These are phyloP conservation scores for Dusona sp. DNA, from an alignment of 2,888 invertebrate genomes.

Conservation along the genomic window DNA sequence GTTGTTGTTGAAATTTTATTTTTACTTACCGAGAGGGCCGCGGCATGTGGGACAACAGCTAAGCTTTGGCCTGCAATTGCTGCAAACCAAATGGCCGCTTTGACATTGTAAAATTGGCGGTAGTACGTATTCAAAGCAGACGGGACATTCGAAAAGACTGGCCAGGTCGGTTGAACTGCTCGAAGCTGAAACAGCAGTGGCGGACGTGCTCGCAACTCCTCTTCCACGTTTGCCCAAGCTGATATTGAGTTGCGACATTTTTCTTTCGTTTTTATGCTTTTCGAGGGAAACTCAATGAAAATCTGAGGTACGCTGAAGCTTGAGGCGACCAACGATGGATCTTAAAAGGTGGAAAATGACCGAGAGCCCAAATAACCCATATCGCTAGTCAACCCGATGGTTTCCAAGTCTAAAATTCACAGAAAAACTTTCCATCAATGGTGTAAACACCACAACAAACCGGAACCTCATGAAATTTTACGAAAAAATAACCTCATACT, in stretches of 20 bases:
- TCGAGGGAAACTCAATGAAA: background rate
- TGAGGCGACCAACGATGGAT: background rate
- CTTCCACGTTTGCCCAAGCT: constrained; percentile 83
- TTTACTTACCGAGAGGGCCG: constrained; percentile 91
- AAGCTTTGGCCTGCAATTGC: constrained; percentile 98
- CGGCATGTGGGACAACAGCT: constrained; percentile 99
- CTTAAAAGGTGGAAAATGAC: background rate
- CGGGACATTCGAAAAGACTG: constrained; percentile 97
- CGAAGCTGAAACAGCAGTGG: constrained; percentile 87
- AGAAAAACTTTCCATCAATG: background rate
- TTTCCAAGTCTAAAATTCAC: background rate
- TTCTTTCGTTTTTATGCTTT: background rate
- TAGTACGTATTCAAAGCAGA: constrained; percentile 99
- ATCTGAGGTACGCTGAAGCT: background rate
- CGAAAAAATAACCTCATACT: background rate
- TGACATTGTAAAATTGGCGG: constrained; percentile 99
- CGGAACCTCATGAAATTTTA: background rate
- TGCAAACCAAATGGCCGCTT: constrained; percentile 99
- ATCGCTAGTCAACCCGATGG: constrained; percentile 7
- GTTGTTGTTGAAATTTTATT: background rate
- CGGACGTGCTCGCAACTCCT: constrained; percentile 83
- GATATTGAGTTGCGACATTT: constrained; percentile 82
- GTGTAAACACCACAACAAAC: background rate
- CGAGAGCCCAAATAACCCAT: constrained; percentile 17
- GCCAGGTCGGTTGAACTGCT: constrained; percentile 94